These are phyloP conservation scores for Pterois miles DNA, from an alignment of 2,797 vertebrate species.

Conservation along the genomic window DNA sequence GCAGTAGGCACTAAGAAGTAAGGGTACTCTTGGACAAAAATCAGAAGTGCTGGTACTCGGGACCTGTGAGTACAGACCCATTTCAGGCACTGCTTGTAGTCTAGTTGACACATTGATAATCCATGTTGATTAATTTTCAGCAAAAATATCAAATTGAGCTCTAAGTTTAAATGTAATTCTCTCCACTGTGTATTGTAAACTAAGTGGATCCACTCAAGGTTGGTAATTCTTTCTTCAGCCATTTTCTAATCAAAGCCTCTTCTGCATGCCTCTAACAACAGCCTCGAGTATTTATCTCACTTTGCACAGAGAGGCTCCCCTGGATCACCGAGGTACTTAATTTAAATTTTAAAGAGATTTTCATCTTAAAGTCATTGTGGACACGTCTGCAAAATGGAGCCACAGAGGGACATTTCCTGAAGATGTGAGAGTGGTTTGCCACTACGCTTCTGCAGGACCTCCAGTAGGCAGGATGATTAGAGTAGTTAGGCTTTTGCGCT, in stretches of 20 bases:
- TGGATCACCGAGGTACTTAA: neutral
- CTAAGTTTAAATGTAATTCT: neutral
- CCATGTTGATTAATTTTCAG: neutral
- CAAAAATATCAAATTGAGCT: neutral
- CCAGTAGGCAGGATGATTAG: neutral
- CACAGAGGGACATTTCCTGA: neutral
- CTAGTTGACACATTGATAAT: neutral
- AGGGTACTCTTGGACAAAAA: too few species aligned
- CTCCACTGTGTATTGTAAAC: neutral
- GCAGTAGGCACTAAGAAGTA: too few species aligned
- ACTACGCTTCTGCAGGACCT: constrained; percentile 1
- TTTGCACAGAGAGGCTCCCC: neutral
- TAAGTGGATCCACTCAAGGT: neutral
- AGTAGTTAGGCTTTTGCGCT: neutral
- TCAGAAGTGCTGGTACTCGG: too few species aligned
- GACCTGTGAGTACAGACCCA: too few species aligned
- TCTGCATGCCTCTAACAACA: neutral
- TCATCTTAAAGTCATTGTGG: neutral
- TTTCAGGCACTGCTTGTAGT: too few species aligned
- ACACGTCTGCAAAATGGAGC: neutral
- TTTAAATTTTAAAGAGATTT: neutral
- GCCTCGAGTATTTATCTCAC: neutral
- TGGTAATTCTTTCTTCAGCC: neutral
- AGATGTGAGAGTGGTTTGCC: neutral
- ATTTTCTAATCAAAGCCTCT: neutral